Base-by-base conservation (phyloP, 2,888 invertebrate genomes). In the Parnassius apollo region DNA sequence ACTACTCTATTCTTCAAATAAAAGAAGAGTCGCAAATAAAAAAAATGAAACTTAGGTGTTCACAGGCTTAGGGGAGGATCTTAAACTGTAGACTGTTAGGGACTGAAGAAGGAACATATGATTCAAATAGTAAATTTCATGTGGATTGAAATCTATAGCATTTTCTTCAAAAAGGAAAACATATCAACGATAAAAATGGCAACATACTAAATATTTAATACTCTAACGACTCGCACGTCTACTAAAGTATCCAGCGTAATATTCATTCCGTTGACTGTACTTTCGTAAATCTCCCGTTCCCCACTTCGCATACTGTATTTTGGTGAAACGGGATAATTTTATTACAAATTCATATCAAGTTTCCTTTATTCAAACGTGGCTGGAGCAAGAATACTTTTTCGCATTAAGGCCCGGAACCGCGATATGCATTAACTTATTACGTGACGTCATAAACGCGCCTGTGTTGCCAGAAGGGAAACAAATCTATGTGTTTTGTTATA, bases 391-490 rank as follows among this genome's bases (percentile, higher is more conserved):
- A 71, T 70, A 73, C 65, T 64, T 68, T 68, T 69, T 68, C 68
- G 69, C 72, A 69, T 75, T 72, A 68, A 68, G 67, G 65, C 66
- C 57, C 67, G 62, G 68, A 71, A 70, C 66, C 66, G 66, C 64
- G 59, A 66, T 68, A 65, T 67, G 72, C 73, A 72, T 85, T 83
- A 85, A 78, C 72, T 76, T 80, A 72, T 79, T 76, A 86, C 86
- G 86, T 88, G 87, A 86, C 75, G 79, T 82, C 83, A 83, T 86
- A 85, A 85, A 80, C 73, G 75, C 71, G 75, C 74, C 44, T 18
- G 74, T 81, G 80, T 77, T 81, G 76, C 80, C 77, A 75, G 66
- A 71, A 68, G 71, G 74, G 12, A 78, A 78, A 85, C 81, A 84
- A 83, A 79, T 80, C 75, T 76, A 72, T 71, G 42, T 45, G 53